These are phyloP conservation scores for Drosophila suboccidentalis DNA, from an alignment of 2,888 invertebrate species.

Conservation along the genomic window DNA sequence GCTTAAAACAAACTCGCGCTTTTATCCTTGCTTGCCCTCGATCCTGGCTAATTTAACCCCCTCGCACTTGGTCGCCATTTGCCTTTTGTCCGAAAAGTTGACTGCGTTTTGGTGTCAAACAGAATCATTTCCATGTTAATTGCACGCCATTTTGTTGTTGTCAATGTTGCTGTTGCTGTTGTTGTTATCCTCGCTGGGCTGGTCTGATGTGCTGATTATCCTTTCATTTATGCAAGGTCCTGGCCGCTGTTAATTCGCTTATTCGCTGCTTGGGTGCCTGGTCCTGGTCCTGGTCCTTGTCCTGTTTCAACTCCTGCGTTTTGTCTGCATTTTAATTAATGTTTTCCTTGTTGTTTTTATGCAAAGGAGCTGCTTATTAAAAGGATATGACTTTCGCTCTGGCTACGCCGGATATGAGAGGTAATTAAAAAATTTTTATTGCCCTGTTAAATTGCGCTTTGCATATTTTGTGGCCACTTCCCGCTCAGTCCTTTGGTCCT, in stretches of 20 bases:
- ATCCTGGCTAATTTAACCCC: constrained; percentile 77
- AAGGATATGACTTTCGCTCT: constrained; percentile 64
- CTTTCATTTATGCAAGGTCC: constrained; percentile 84
- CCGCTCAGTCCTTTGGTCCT: constrained; percentile 3
- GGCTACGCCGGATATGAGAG: constrained; percentile 65
- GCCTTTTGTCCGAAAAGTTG: constrained; percentile 56
- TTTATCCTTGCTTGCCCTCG: constrained; percentile 26
- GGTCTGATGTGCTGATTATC: constrained; percentile 80
- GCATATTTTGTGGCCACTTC: constrained; percentile 67
- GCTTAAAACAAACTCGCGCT: constrained; percentile 64
- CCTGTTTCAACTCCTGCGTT: constrained; percentile 29
- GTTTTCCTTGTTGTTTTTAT: constrained; percentile 72
- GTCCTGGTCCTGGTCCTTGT: constrained; percentile 6
- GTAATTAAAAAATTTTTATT: constrained; percentile 76
- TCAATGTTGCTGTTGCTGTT: constrained; percentile 47
- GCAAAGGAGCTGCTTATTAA: constrained; percentile 73
- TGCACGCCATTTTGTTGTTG: constrained; percentile 76
- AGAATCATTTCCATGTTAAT: constrained; percentile 81
- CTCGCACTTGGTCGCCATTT: constrained; percentile 62
- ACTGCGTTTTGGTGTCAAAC: constrained; percentile 72
- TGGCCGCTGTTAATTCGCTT: constrained; percentile 83
- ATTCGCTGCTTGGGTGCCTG: constrained; percentile 64
- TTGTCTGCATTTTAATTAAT: constrained; percentile 81
- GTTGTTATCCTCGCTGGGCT: constrained; percentile 46
- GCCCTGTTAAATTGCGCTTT: constrained; percentile 72